Evolutionary conservation across 2,113 vertebrate species (phyloP).

Genomic region (Melozone crissalis): DNA sequence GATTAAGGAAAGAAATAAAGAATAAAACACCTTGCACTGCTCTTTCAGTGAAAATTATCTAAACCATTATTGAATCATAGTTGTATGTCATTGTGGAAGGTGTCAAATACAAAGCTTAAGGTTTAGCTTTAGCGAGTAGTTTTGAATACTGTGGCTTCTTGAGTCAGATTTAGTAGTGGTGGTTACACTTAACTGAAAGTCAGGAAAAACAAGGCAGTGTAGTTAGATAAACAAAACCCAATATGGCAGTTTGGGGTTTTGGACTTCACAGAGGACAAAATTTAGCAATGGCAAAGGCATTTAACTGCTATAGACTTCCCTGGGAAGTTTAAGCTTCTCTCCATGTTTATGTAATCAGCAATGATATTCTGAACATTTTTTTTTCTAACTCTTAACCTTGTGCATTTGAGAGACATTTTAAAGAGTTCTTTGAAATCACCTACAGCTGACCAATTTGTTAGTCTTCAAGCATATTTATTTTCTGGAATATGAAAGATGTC

Average conservation of each 20-base stretch:
- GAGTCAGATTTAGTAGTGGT: neutral
- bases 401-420: neutral
- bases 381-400: neutral
- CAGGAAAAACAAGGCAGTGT: neutral
- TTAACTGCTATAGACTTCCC: neutral
- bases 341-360: neutral
- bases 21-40: neutral
- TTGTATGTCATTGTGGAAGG: neutral
- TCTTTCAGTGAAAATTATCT: neutral
- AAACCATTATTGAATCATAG: neutral
- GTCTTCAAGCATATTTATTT: neutral
- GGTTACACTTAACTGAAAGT: neutral
- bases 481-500: neutral
- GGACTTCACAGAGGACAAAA: neutral
- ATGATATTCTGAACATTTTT: neutral
- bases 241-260: neutral
- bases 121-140: neutral
- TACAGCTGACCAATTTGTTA: neutral
- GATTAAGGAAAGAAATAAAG: neutral
- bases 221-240: neutral
- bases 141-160: neutral
- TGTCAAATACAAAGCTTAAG: neutral
- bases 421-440: neutral
- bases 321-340: neutral
- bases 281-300: neutral